Conservation (phyloP, 2,113 vertebrate genomes). For the Alligator sinensis region DNA sequence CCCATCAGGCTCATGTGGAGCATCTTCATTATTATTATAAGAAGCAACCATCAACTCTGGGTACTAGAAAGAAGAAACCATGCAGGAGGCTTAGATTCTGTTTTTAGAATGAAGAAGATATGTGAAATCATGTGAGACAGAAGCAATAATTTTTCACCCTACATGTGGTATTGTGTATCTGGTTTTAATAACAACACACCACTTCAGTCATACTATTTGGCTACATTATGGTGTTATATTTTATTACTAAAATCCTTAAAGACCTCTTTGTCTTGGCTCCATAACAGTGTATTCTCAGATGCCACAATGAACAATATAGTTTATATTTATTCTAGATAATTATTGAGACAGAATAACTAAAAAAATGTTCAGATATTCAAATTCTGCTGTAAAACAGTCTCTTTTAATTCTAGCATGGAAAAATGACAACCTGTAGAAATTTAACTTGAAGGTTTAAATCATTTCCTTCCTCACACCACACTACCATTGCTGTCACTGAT, state of each 20-base stretch:
- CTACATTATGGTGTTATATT: slow-evolving; percentile 24
- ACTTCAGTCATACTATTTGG: not conserved
- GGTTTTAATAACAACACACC: slow-evolving; percentile 33
- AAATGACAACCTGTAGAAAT: slow-evolving; percentile 8
- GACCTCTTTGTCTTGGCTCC: not conserved
- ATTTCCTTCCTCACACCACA: not conserved
- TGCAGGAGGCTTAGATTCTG: not conserved
- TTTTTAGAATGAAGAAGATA: not conserved
- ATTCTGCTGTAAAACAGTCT: not conserved
- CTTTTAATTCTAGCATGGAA: not conserved
- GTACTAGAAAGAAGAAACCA: slow-evolving; percentile 81
- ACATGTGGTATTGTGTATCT: slow-evolving; percentile 17
- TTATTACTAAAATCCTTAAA: slow-evolving; percentile 12
- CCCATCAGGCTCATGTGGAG: slow-evolving; percentile 96
- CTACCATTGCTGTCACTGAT: not conserved
- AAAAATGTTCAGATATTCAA: not conserved
- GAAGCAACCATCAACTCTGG: slow-evolving; percentile 97
- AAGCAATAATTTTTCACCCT: not conserved
- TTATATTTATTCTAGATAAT: slow-evolving; percentile 18
- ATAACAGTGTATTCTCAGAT: not conserved
- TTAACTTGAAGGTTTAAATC: not conserved
- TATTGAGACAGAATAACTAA: not conserved
- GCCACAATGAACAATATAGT: not conserved
- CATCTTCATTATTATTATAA: slow-evolving; percentile 97
- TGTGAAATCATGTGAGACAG: slow-evolving; percentile 23